Percentiles rank a stretch among this genome's conserved stretches.
phyloP scores from a whole-genome alignment of 2,888 invertebrate species.

The Harmothoe impar region DNA sequence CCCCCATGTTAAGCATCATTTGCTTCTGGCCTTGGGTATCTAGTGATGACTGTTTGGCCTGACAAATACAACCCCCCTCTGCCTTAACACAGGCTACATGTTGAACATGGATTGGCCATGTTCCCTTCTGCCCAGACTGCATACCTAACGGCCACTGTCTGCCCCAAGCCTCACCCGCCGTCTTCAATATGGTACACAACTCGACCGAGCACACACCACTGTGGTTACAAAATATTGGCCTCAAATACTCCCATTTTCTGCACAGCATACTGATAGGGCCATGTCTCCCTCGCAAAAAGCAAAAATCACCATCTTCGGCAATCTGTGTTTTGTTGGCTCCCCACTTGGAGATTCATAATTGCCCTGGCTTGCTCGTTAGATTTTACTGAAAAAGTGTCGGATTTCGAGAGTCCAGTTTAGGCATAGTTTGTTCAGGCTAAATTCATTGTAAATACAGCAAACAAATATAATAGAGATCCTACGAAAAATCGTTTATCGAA shows the following conservation, averaged over 20 bases:
- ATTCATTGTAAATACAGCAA: not conserved
- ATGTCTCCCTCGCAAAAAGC: not conserved
- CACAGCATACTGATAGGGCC: constrained; percentile 6
- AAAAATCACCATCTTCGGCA: not conserved
- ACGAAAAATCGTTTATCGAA: not conserved
- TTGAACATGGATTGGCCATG: too few species aligned
- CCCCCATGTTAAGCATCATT: too few species aligned
- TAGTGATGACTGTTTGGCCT: too few species aligned
- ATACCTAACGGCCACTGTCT: not conserved
- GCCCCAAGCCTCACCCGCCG: not conserved
- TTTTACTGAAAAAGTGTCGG: constrained; percentile 29
- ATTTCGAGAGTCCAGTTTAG: not conserved
- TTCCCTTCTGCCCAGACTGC: too few species aligned
- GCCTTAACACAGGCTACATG: too few species aligned
- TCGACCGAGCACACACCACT: constrained; percentile 7
- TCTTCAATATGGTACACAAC: constrained; percentile 32
- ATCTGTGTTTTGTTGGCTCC: constrained; percentile 25
- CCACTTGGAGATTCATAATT: constrained; percentile 9
- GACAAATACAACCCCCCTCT: too few species aligned
- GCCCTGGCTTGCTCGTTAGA: not conserved
- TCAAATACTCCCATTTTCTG: constrained; percentile 31
- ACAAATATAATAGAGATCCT: not conserved
- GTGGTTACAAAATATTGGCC: constrained; percentile 42
- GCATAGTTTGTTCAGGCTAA: not conserved
- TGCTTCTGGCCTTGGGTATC: too few species aligned